Conservation (phyloP, 2,113 vertebrate genomes). For the Pimephales promelas region DNA sequence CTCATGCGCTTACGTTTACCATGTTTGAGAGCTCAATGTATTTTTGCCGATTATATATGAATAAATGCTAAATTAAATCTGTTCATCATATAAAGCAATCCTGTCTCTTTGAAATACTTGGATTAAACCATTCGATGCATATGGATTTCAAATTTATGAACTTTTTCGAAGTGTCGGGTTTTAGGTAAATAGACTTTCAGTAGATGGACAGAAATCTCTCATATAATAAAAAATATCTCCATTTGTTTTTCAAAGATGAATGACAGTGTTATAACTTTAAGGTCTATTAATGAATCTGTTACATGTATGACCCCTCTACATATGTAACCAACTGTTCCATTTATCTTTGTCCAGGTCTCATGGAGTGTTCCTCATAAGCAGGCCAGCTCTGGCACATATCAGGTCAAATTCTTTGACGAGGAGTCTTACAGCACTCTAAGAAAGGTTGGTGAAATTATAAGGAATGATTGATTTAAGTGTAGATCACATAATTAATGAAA, state of each 20-base stretch:
- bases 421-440: constrained; percentile 87
- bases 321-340: neutral
- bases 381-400: constrained; percentile 86
- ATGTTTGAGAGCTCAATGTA: too few relatives aligned
- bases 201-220: too few relatives aligned
- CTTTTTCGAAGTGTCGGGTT: too few relatives aligned
- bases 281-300: neutral
- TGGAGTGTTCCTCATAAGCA: constrained; percentile 90
- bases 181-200: too few relatives aligned
- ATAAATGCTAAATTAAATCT: too few relatives aligned
- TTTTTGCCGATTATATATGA: too few relatives aligned
- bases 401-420: constrained; percentile 92
- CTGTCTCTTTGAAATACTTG: too few relatives aligned
- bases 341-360: constrained; percentile 77
- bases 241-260: neutral
- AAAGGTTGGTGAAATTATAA: constrained; percentile 72
- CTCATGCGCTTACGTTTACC: too few relatives aligned
- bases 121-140: too few relatives aligned
- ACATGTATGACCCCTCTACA: neutral
- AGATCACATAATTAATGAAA: neutral
- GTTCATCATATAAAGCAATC: too few relatives aligned
- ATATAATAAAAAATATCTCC: too few relatives aligned
- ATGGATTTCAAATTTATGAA: too few relatives aligned
- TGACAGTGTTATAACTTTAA: neutral
- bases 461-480: neutral